Conservation (phyloP, 2,888 invertebrate species). For the Habrosyne pyritoides region DNA sequence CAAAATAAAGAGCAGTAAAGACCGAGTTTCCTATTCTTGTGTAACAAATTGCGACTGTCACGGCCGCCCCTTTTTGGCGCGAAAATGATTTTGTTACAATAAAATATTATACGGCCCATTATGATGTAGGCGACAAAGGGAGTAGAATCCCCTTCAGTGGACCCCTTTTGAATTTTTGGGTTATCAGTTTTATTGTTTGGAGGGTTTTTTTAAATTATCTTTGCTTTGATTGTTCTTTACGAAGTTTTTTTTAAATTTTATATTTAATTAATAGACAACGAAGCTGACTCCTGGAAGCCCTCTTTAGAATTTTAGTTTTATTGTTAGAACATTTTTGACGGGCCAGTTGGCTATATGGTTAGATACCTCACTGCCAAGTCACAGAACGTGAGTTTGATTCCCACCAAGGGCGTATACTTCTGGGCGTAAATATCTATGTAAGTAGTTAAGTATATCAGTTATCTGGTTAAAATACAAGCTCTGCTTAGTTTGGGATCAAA, state of each 20-base stretch:
- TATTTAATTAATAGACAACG: too few relatives aligned
- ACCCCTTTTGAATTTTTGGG: slow-evolving; percentile 4
- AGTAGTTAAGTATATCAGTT: too few relatives aligned
- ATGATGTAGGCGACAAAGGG: slow-evolving; percentile 12
- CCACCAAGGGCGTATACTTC: too few relatives aligned
- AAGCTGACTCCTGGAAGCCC: too few relatives aligned
- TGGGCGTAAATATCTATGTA: too few relatives aligned
- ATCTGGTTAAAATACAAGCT: too few relatives aligned
- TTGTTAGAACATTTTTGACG: too few relatives aligned
- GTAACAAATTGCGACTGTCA: slow-evolving; percentile 51
- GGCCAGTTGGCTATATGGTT: too few relatives aligned
- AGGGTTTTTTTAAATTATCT: slow-evolving; percentile 5
- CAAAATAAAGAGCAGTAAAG: neutral
- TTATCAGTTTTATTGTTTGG: slow-evolving; percentile 1
- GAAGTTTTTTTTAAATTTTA: neutral
- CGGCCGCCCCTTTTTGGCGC: slow-evolving; percentile 34
- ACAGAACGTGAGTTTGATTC: too few relatives aligned
- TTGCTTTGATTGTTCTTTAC: slow-evolving; percentile 1
- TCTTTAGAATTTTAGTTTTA: too few relatives aligned
- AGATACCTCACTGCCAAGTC: too few relatives aligned
- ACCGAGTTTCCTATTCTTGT: neutral
- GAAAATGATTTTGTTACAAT: slow-evolving; percentile 31
- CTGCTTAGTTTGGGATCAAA: too few relatives aligned
- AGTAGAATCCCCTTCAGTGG: slow-evolving; percentile 8
- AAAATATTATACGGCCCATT: slow-evolving; percentile 28